Percentiles rank a stretch among this genome's conserved stretches.
phyloP scores from a whole-genome alignment of 2,797 vertebrate species.

The Sebastes alutus region DNA sequence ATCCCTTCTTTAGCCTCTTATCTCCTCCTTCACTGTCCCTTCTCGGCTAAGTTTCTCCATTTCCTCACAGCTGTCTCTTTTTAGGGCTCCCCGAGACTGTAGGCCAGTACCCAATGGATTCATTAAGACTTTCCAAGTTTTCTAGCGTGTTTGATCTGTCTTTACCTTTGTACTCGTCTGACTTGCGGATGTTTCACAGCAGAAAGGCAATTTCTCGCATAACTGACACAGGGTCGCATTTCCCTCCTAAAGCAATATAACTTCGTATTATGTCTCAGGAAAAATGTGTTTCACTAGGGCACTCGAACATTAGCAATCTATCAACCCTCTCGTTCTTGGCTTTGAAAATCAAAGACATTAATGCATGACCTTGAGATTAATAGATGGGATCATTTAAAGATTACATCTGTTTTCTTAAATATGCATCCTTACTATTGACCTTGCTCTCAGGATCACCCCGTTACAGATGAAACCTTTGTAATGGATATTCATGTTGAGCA shows the following conservation, averaged over 20 bases:
- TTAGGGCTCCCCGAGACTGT: conserved; percentile 27
- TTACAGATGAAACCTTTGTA: background rate
- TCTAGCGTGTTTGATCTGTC: conserved; percentile 24
- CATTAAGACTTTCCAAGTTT: conserved; percentile 55
- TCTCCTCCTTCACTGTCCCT: conserved; percentile 42
- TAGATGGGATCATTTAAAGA: background rate
- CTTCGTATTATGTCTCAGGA: background rate
- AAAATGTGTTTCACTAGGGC: background rate
- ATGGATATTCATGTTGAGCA: conserved; percentile 7
- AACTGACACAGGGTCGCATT: background rate
- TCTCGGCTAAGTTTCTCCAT: conserved; percentile 19
- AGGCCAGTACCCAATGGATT: conserved; percentile 53
- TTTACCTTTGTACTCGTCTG: conserved; percentile 41
- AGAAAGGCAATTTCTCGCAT: conserved; percentile 16
- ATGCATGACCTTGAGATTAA: conserved; percentile 2
- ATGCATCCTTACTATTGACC: background rate
- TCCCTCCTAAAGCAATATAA: background rate
- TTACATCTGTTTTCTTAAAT: conserved; percentile 2
- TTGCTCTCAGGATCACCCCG: background rate
- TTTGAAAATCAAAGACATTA: background rate
- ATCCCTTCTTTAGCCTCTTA: conserved; percentile 62
- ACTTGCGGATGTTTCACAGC: conserved; percentile 25
- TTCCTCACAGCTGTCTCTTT: conserved; percentile 40
- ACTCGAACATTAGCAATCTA: background rate
- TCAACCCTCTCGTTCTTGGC: background rate